Evolutionary conservation across 2,797 vertebrate species (phyloP).

Genomic region (Lepus oiostolus): DNA sequence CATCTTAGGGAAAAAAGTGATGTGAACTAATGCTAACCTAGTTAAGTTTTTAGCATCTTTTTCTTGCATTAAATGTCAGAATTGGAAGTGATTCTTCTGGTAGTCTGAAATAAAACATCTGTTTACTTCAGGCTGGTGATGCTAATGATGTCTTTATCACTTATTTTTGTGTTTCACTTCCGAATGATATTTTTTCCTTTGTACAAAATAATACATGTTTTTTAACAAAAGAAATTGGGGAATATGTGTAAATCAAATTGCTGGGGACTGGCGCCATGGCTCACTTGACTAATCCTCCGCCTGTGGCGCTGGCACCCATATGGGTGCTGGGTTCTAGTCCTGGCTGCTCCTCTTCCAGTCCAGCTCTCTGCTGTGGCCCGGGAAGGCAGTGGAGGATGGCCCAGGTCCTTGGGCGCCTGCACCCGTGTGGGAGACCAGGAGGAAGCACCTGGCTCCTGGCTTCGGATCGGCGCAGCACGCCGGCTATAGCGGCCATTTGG

Average conservation of each 20-base stretch:
- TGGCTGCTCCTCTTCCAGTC: too few relatives aligned
- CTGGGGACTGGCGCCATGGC: too few relatives aligned
- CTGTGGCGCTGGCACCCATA: too few relatives aligned
- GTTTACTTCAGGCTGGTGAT: constrained; percentile 39
- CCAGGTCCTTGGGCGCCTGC: too few relatives aligned
- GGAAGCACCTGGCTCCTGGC: too few relatives aligned
- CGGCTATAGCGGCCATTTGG: too few relatives aligned
- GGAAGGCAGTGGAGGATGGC: too few relatives aligned
- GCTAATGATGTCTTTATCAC: constrained; percentile 55
- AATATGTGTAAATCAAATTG: background rate
- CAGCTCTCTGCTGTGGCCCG: too few relatives aligned
- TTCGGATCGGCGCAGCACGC: too few relatives aligned
- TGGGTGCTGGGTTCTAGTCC: too few relatives aligned
- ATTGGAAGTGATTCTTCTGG: constrained; percentile 51
- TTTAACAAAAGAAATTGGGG: constrained; percentile 37
- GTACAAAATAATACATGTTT: background rate
- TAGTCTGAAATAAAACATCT: constrained; percentile 49
- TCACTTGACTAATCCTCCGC: too few relatives aligned
- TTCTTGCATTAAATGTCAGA: constrained; percentile 59
- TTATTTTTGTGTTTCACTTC: constrained; percentile 62
- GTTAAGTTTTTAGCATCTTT: constrained; percentile 36
- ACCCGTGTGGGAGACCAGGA: too few relatives aligned
- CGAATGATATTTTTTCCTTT: constrained; percentile 42
- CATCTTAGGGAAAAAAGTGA: constrained; percentile 15
- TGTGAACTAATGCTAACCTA: constrained; percentile 12